Evolutionary conservation across 2,113 vertebrate species (phyloP).

Genomic region (Caloenas nicobarica): DNA sequence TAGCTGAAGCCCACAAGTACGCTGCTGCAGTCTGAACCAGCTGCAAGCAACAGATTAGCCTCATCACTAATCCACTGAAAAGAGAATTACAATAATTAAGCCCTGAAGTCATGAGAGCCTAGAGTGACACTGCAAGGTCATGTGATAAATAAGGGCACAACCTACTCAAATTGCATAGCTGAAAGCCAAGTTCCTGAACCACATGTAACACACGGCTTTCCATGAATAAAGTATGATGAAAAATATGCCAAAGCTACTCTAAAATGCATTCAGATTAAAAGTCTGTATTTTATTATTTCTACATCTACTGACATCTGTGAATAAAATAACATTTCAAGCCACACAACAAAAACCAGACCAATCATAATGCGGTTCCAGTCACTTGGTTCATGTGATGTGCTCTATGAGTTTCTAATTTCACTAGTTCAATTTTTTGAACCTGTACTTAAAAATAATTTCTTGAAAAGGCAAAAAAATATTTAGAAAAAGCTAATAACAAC

Average conservation of each 20-base stretch:
- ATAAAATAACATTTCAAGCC: background rate
- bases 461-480: background rate
- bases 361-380: background rate
- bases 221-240: background rate
- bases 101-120: conserved; percentile 11
- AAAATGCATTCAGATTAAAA: background rate
- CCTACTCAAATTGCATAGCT: background rate
- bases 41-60: conserved; percentile 50
- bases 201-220: background rate
- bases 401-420: background rate
- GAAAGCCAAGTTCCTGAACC: conserved; percentile 9
- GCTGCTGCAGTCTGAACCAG: background rate
- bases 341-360: background rate
- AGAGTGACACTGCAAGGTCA: conserved; percentile 29
- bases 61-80: conserved; percentile 44
- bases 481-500: background rate
- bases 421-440: background rate
- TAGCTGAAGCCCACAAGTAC: background rate
- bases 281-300: background rate
- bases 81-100: conserved; percentile 54
- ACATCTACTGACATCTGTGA: background rate
- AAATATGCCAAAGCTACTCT: background rate
- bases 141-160: conserved; percentile 35
- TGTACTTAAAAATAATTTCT: background rate
- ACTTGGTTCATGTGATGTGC: background rate